These are phyloP conservation scores for Andrena chrysosceles DNA, from an alignment of 2,888 invertebrate genomes.

Conservation along the genomic window DNA sequence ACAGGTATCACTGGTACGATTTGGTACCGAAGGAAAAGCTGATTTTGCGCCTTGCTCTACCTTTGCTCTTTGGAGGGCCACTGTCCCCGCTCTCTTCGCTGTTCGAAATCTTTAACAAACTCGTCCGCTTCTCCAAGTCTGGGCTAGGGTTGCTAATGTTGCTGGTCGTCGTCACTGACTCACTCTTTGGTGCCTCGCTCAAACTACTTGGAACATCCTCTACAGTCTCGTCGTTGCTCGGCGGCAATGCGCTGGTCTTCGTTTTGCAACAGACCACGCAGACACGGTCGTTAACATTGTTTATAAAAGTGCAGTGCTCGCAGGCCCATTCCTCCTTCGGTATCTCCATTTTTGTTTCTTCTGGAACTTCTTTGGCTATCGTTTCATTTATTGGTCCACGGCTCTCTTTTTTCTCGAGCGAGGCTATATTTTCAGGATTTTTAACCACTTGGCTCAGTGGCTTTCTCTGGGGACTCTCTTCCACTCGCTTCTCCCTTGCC, in stretches of 20 bases:
- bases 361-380: background rate
- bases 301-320: conserved; percentile 95
- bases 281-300: conserved; percentile 91
- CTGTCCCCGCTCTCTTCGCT: conserved; percentile 82
- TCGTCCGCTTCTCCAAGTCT: conserved; percentile 70
- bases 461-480: conserved; percentile 12
- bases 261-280: conserved; percentile 96
- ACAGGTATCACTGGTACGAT: conserved; percentile 83
- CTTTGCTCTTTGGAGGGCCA: conserved; percentile 86
- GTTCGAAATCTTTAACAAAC: conserved; percentile 72
- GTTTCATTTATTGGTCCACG: background rate
- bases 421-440: background rate
- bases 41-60: conserved; percentile 90
- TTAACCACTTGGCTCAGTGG: background rate
- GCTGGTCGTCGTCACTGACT: conserved; percentile 20
- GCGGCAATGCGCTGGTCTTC: conserved; percentile 79
- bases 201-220: conserved; percentile 32
- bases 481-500: conserved; percentile 19
- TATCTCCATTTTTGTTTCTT: conserved; percentile 46
- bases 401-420: conserved; percentile 6
- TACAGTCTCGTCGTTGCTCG: conserved; percentile 45
- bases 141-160: conserved; percentile 54
- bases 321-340: conserved; percentile 90
- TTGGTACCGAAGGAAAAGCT: conserved; percentile 91
- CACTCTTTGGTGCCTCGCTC: conserved; percentile 54